Base-by-base conservation (phyloP, 2,797 vertebrate genomes). In the Micromesistius poutassou region DNA sequence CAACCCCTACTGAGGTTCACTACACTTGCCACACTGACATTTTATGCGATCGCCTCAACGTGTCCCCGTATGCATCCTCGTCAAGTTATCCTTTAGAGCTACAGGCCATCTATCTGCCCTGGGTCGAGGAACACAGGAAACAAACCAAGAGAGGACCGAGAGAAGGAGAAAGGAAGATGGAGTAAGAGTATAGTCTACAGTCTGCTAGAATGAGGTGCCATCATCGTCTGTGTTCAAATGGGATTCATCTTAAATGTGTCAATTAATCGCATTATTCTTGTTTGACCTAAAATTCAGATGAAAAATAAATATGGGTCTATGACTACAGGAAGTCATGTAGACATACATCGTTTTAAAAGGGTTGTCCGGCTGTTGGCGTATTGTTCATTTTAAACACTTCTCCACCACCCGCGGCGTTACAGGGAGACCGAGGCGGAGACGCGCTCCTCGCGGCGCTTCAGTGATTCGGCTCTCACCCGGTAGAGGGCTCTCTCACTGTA, bases 401-500 rank as follows among this genome's bases (percentile, higher is more conserved):
- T 25, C 25, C 22, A 62, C 55, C 62, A 3, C 25, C 62, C 62
- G n/a, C 10, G n/a, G 62, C n/a, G 8, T 28, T 28, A 68, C 62
- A 12, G 5, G 9, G 25, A 28, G 25, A 66, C 55, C 22, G 5
- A 55, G 4, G 22, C 14, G 8, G 22, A 28, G 55, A 62, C 14
- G 6, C 55, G 22, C n/a, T 62, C 55, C 7, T 55, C 14, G 22
- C 22, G 22, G 0, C 13, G n/a, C 22, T 25, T 28, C 62, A 12
- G 25, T 28, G 55, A 12, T 68, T 68, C 62, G 9, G 13, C 25
- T 25, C n/a, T 76, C 74, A 72, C 76, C 80, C 85, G 76, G 80
- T 74, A 84, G 85, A 42, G 81, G 82, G 81, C 85, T 73, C 85
- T 74, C 72, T 40, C 9, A 71, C 42, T 72, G 66, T 70, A 14